Evolutionary conservation across 1,140 invertebrate genomes (phyloP), one percentile per base, ranked within the genome.

Genomic region (Pseudomyrmex gracilis): DNA sequence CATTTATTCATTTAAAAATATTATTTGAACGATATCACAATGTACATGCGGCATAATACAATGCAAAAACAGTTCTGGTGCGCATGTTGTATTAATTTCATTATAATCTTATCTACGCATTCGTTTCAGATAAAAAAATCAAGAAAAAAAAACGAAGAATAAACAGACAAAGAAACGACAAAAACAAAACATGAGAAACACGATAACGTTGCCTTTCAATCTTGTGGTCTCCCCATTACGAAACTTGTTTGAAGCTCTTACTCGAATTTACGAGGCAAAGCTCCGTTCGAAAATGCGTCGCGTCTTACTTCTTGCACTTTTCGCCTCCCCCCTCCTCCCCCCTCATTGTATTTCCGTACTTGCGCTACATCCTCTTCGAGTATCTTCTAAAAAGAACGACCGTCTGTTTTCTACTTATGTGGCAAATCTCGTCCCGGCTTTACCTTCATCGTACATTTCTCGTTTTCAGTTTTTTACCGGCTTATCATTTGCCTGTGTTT

Each of bases 191-290:
- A 34, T 4, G 4, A 34, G 13, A 53, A 61, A 61, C 58, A 24
- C 9, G 12, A 66, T 68, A 80, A 58, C 66, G 22, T 13, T 15
- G 12, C 17, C 34, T 77, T 67, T 67, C 61, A 80, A 71, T 80
- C 76, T 80, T 49, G 51, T 13, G 43, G 45, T 55, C 22, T 43
- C 55, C 68, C 55, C 68, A 71, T 71, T 47, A 66, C 12, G 43
- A 22, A 80, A 80, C 43, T 71, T 80, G 43, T 34, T 80, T 80
- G 66, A 80, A 71, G 66, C 66, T 80, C 15, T 71, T 58, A 78
- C 66, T 70, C 71, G 43, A 78, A 78, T 78, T 70, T 78, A 78
- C 53, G 76, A 70, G 64, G 53, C 43, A 78, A 78, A 78, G 64
- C 76, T 58, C 53, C 34, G 63, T 58, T 70, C 76, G 66, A 58